Percentiles rank a stretch among this genome's conserved stretches.
These are phyloP conservation scores for Prenolepis imparis DNA, from an alignment of 2,888 invertebrate genomes.

Conservation along the genomic window DNA sequence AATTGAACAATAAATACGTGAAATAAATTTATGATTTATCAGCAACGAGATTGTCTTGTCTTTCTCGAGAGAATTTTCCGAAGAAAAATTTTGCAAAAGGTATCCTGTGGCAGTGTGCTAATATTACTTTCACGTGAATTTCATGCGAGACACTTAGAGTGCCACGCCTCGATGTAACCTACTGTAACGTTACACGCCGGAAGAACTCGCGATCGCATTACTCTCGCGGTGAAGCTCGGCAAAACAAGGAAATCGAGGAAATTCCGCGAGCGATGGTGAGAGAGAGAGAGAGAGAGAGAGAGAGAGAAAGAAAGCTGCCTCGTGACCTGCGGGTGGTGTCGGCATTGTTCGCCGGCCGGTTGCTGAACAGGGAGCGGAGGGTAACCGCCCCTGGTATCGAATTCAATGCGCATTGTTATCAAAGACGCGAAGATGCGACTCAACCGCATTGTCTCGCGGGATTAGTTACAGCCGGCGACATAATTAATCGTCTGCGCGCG, in stretches of 20 bases:
- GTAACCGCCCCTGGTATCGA: slow-evolving; percentile 63
- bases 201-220: slow-evolving; percentile 57
- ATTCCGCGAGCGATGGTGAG: slow-evolving; percentile 64
- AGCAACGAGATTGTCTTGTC: not conserved
- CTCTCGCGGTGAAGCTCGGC: slow-evolving; percentile 64
- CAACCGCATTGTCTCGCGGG: slow-evolving; percentile 75
- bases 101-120: not conserved
- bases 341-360: slow-evolving; percentile 73
- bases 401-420: slow-evolving; percentile 83
- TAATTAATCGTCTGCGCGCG: slow-evolving; percentile 78
- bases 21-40: not conserved
- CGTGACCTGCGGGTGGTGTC: slow-evolving; percentile 73
- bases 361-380: slow-evolving; percentile 60
- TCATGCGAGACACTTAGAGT: slow-evolving; percentile 40
- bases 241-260: slow-evolving; percentile 76
- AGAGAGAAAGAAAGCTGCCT: slow-evolving; percentile 26
- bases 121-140: slow-evolving; percentile 13
- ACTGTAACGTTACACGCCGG: slow-evolving; percentile 55
- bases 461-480: slow-evolving; percentile 79
- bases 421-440: slow-evolving; percentile 78
- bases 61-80: not conserved
- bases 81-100: not conserved
- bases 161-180: slow-evolving; percentile 56
- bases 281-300: not conserved
- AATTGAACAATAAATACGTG: not conserved